Evolutionary conservation across 1,140 invertebrate genomes (phyloP).

Genomic region (Hydropsyche tenuis): DNA sequence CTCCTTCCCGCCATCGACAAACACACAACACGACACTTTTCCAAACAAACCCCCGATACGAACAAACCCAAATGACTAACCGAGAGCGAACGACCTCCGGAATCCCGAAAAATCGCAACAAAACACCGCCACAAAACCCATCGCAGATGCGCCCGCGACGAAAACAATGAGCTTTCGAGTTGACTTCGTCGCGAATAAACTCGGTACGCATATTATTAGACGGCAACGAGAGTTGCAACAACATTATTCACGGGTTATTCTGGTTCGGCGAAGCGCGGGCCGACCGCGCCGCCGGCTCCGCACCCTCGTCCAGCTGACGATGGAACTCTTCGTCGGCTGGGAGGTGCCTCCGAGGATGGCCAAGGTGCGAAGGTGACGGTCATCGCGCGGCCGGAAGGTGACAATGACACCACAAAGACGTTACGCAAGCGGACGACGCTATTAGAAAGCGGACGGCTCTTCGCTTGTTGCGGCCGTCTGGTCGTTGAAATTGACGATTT

Average conservation of each 20-base stretch:
- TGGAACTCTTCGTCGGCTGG: neutral
- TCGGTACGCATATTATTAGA: constrained; percentile 30
- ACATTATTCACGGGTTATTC: constrained; percentile 38
- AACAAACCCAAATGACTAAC: too few relatives aligned
- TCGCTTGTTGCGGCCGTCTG: too few relatives aligned
- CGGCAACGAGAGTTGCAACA: constrained; percentile 16
- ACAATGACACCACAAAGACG: constrained; percentile 1
- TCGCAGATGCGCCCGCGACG: neutral
- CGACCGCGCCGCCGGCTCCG: neutral
- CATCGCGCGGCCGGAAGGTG: neutral
- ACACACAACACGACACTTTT: neutral
- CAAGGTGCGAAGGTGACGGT: constrained; percentile 2
- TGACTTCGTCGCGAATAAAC: constrained; percentile 31
- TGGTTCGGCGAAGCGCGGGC: neutral
- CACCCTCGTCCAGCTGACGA: too few relatives aligned
- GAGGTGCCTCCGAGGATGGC: too few relatives aligned
- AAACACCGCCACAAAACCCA: neutral
- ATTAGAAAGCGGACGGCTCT: too few relatives aligned
- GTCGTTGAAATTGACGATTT: too few relatives aligned
- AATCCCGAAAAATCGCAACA: too few relatives aligned
- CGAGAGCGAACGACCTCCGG: neutral
- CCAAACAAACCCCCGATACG: too few relatives aligned
- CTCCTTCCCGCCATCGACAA: too few relatives aligned
- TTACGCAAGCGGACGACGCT: neutral
- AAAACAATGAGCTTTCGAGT: constrained; percentile 23